Evolutionary conservation across 2,888 invertebrate species (phyloP).

Genomic region (Caenorhabditis sp.): DNA sequence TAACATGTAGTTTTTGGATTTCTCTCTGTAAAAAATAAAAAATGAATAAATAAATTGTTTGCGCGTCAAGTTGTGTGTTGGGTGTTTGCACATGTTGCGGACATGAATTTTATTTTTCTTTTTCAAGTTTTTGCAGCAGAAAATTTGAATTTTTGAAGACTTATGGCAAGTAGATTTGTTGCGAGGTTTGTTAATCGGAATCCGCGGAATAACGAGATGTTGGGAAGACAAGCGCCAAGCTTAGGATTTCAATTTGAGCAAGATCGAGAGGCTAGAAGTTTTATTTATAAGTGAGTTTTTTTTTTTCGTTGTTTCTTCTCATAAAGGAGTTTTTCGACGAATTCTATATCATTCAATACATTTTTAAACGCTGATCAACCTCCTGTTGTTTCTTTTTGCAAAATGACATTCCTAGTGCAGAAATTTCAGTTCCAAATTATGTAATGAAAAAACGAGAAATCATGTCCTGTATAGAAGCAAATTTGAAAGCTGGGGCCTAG

Average conservation of each 20-base stretch:
- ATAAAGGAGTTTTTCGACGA: background rate
- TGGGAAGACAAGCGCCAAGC: slow-evolving; percentile 52
- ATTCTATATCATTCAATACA: too few relatives aligned
- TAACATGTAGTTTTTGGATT: too few relatives aligned
- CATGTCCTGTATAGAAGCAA: too few relatives aligned
- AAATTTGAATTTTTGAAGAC: background rate
- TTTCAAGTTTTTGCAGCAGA: background rate
- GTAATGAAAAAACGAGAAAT: too few relatives aligned
- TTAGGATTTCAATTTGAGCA: slow-evolving; percentile 65
- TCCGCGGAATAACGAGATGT: slow-evolving; percentile 64
- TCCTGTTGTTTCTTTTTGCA: too few relatives aligned
- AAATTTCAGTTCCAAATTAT: too few relatives aligned
- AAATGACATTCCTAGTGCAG: too few relatives aligned
- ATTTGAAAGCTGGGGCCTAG: too few relatives aligned
- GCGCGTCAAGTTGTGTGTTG: background rate
- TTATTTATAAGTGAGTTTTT: slow-evolving; percentile 57
- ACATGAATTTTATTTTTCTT: background rate
- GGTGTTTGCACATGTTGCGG: background rate
- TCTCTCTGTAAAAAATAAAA: too few relatives aligned
- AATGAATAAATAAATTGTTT: background rate
- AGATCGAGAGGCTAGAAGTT: slow-evolving; percentile 50
- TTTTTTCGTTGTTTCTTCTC: slow-evolving; percentile 2
- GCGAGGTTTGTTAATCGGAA: slow-evolving; percentile 47
- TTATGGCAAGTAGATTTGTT: slow-evolving; percentile 39
- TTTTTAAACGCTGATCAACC: too few relatives aligned